phyloP scores from a whole-genome alignment of 2,797 vertebrate genomes.

The Gephyroberyx darwinii region DNA sequence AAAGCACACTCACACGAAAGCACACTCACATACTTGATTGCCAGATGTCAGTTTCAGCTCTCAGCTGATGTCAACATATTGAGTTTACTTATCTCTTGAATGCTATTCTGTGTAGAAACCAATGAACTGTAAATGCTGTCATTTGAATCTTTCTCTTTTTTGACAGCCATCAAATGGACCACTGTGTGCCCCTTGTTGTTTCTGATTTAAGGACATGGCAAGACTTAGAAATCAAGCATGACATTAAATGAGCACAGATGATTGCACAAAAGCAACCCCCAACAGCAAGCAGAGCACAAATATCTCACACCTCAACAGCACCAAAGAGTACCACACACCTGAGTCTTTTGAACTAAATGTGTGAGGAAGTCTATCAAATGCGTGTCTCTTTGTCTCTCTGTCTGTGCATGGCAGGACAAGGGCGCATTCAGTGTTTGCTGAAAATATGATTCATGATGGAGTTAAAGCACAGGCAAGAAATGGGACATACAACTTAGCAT shows the following conservation, averaged over 20 bases:
- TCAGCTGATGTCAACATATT: slow-evolving; percentile 31
- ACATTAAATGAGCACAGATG: neutral
- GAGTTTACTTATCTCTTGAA: slow-evolving; percentile 28
- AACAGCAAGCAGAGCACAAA: neutral
- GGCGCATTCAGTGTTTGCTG: no score
- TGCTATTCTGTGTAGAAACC: neutral
- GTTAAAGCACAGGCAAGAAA: no score
- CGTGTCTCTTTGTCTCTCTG: neutral
- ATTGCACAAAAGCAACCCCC: neutral
- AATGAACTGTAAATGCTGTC: neutral
- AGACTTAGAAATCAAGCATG: slow-evolving; percentile 1
- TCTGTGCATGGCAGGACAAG: no score
- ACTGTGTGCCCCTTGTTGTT: neutral
- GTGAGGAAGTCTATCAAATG: slow-evolving; percentile 34
- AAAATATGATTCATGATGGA: no score
- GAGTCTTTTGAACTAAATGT: slow-evolving; percentile 26
- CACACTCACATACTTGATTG: slow-evolving; percentile 8
- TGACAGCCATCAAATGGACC: neutral
- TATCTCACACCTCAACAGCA: slow-evolving; percentile 18
- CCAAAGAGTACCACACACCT: slow-evolving; percentile 31
- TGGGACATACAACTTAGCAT: no score
- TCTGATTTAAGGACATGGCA: slow-evolving; percentile 16
- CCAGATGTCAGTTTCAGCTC: slow-evolving; percentile 46
- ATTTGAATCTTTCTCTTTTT: neutral
- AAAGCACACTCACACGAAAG: slow-evolving; percentile 4